These are phyloP conservation scores for Parnassius orleans DNA, from an alignment of 2,888 invertebrate species.

Conservation along the genomic window DNA sequence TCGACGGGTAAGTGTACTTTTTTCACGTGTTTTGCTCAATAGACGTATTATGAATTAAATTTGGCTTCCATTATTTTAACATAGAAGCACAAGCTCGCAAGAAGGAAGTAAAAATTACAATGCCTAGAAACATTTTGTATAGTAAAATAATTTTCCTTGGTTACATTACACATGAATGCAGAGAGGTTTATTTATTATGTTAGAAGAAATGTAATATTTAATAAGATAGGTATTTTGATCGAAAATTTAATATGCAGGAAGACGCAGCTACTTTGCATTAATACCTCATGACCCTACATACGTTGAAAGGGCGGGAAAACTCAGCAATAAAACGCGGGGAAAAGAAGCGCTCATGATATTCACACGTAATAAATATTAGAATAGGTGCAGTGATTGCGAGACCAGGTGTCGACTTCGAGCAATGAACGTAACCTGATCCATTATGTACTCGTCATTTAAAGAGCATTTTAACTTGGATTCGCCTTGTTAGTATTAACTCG, in stretches of 20 bases:
- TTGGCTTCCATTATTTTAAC: too few species aligned
- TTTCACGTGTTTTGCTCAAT: too few species aligned
- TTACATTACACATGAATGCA: neutral
- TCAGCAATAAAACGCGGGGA: conserved; percentile 54
- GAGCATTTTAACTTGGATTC: neutral
- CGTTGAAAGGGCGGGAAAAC: conserved; percentile 44
- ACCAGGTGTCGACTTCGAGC: conserved; percentile 61
- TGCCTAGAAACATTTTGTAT: too few species aligned
- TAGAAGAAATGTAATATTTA: neutral
- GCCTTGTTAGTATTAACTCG: too few species aligned
- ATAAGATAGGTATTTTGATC: conserved; percentile 20
- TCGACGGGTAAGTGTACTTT: too few species aligned
- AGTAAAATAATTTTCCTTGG: too few species aligned
- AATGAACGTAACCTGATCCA: conserved; percentile 17
- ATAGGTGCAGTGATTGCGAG: conserved; percentile 75
- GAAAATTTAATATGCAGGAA: conserved; percentile 31
- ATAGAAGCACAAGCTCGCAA: too few species aligned
- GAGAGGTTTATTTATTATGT: neutral
- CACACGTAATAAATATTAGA: conserved; percentile 79
- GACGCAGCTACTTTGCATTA: conserved; percentile 33
- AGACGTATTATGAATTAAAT: too few species aligned
- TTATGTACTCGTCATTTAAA: conserved; percentile 1
- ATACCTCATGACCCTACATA: conserved; percentile 33
- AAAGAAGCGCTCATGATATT: conserved; percentile 72
- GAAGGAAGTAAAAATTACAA: too few species aligned